These are phyloP conservation scores for Pituophis catenifer DNA, from an alignment of 2,113 vertebrate genomes.

Conservation along the genomic window DNA sequence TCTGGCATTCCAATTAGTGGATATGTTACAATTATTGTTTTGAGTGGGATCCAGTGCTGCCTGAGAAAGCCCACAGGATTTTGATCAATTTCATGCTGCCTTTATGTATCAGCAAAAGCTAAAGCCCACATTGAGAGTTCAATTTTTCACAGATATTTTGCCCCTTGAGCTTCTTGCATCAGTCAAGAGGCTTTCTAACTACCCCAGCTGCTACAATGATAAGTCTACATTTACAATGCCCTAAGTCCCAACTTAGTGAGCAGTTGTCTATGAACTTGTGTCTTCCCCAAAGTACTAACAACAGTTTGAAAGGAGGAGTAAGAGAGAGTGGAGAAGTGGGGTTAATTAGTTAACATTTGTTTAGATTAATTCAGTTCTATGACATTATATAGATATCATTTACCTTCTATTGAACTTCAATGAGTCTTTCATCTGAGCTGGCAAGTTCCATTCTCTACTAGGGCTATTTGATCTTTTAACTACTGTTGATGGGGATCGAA, in stretches of 20 bases:
- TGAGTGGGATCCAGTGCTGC: conserved; percentile 70
- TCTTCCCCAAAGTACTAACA: not conserved
- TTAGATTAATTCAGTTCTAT: not conserved
- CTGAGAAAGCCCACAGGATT: conserved; percentile 83
- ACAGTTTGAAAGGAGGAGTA: not conserved
- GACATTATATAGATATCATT: not conserved
- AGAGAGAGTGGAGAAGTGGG: not conserved
- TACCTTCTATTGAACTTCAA: not conserved
- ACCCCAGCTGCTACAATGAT: conserved; percentile 63
- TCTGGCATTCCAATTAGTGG: conserved; percentile 82
- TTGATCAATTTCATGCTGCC: conserved; percentile 87
- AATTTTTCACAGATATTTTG: conserved; percentile 77
- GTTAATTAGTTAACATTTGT: not conserved
- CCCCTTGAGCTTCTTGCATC: conserved; percentile 52
- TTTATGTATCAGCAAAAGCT: conserved; percentile 75
- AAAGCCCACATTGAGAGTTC: conserved; percentile 79
- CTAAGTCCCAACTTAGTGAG: not conserved
- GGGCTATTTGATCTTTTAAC: not conserved
- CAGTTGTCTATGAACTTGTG: not conserved
- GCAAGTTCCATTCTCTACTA: not conserved
- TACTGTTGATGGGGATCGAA: not conserved
- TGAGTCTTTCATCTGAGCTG: not conserved
- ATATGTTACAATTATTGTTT: conserved; percentile 78
- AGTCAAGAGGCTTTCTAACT: conserved; percentile 69
- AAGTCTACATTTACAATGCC: conserved; percentile 72